These are phyloP conservation scores for Papilio helenus DNA, from an alignment of 1,140 invertebrate genomes.

Conservation along the genomic window DNA sequence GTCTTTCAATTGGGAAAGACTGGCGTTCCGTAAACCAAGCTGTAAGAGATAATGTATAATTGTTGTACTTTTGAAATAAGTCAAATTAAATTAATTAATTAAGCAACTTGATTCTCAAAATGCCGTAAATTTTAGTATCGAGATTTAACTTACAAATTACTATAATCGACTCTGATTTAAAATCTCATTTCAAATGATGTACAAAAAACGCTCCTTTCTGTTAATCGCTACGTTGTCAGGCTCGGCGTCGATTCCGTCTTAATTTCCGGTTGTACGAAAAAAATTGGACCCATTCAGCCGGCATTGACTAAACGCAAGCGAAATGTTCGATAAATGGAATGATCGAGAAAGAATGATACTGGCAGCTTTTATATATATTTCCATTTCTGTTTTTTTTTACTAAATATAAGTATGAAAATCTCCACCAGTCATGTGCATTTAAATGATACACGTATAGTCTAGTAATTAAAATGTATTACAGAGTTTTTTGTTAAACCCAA, in stretches of 20 bases:
- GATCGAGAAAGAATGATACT: conserved; percentile 1
- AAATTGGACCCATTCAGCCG: conserved; percentile 53
- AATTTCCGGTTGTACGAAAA: conserved; percentile 62
- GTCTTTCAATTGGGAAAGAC: no score
- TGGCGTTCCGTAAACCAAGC: no score
- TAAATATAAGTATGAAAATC: background rate
- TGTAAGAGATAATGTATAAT: no score
- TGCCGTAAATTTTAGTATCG: background rate
- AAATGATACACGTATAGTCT: background rate
- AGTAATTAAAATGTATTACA: background rate
- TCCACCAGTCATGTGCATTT: background rate
- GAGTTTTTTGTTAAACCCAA: background rate
- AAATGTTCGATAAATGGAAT: conserved; percentile 21
- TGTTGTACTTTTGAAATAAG: no score
- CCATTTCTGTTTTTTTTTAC: background rate
- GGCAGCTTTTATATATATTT: conserved; percentile 5
- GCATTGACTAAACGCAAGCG: conserved; percentile 42
- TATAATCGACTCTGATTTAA: background rate
- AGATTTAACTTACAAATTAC: background rate
- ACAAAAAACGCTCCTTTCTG: conserved; percentile 31
- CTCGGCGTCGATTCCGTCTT: conserved; percentile 53
- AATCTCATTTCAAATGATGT: conserved; percentile 17
- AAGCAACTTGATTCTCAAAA: background rate
- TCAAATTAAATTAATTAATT: no score
- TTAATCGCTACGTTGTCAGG: conserved; percentile 49